These are phyloP conservation scores for Plectropomus leopardus DNA, from an alignment of 2,113 vertebrate species.

Conservation along the genomic window DNA sequence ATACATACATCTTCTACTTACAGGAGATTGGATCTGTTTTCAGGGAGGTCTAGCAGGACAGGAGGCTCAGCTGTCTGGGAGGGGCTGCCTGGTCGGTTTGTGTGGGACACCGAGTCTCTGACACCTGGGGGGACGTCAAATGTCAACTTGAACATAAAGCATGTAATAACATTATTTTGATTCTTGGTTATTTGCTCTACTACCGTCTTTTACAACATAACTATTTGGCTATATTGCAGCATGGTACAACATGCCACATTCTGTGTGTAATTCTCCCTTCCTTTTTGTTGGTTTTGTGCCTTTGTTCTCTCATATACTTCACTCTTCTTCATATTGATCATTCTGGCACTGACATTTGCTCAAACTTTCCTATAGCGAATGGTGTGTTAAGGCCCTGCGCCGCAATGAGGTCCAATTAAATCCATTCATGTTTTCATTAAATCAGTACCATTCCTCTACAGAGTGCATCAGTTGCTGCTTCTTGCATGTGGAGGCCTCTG, in stretches of 20 bases:
- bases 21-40: constrained; percentile 88
- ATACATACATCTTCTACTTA: constrained; percentile 82
- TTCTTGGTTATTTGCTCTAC: neutral
- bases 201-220: neutral
- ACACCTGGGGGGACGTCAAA: constrained; percentile 86
- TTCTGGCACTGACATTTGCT: neutral
- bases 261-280: neutral
- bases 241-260: neutral
- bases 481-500: constrained; percentile 19
- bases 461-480: constrained; percentile 53
- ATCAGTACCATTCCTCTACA: constrained; percentile 58
- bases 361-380: neutral
- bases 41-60: constrained; percentile 89
- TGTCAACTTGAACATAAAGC: neutral
- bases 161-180: neutral
- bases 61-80: constrained; percentile 88
- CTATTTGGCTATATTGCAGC: neutral
- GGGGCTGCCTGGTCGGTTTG: constrained; percentile 82
- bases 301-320: neutral
- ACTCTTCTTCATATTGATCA: neutral
- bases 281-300: neutral
- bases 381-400: constrained; percentile 50
- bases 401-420: constrained; percentile 64
- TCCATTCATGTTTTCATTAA: constrained; percentile 52
- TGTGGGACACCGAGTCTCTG: constrained; percentile 94